phyloP scores from a whole-genome alignment of 2,888 invertebrate species.

The Tillus elongatus region DNA sequence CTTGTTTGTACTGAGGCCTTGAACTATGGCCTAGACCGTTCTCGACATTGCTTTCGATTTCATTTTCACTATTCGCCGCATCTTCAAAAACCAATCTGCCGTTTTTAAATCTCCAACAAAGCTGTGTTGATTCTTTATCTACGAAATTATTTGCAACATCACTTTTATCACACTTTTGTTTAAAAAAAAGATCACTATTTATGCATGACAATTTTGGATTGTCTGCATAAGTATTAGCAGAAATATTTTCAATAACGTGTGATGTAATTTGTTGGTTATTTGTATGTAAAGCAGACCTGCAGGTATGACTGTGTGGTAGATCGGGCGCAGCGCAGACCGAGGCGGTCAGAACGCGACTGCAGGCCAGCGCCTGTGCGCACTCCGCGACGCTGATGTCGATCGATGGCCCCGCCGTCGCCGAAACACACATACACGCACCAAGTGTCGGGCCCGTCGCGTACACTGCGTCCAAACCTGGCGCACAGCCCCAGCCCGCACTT shows the following conservation, averaged over 20 bases:
- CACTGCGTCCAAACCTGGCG: conserved; percentile 1
- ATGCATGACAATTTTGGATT: no score
- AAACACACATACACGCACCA: conserved; percentile 14
- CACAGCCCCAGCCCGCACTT: not conserved
- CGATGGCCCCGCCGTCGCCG: conserved; percentile 29
- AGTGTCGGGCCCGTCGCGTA: conserved; percentile 6
- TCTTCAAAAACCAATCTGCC: conserved; percentile 30
- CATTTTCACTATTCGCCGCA: conserved; percentile 14
- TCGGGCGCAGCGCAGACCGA: conserved; percentile 29
- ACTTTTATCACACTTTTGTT: no score
- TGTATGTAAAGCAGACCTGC: not conserved
- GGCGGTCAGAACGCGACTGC: conserved; percentile 37
- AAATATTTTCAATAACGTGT: no score
- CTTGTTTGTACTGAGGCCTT: conserved; percentile 4
- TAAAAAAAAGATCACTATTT: no score
- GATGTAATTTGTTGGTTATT: not conserved
- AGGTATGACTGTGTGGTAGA: not conserved
- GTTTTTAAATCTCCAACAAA: conserved; percentile 30
- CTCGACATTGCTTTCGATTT: conserved; percentile 8
- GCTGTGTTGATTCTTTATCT: conserved; percentile 2
- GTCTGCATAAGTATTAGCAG: no score
- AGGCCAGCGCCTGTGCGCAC: conserved; percentile 35
- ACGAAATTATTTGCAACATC: no score
- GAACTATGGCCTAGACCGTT: conserved; percentile 5
- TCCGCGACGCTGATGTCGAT: conserved; percentile 33